Percentiles rank a stretch among this genome's conserved stretches.
Conservation (phyloP, 2,113 vertebrate species). For the Chionodraco myersi region DNA sequence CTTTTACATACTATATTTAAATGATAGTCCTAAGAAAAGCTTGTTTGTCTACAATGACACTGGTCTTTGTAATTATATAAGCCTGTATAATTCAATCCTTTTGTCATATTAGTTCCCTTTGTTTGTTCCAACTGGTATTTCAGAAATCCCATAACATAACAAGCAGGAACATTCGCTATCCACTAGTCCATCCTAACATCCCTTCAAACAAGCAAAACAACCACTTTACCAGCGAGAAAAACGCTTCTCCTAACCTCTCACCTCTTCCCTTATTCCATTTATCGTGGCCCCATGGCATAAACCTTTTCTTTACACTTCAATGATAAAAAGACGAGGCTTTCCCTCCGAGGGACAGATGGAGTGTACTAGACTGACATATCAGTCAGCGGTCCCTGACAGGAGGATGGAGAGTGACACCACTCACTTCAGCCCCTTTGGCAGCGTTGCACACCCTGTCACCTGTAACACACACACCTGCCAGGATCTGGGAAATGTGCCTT, state of each 20-base stretch:
- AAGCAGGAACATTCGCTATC: neutral
- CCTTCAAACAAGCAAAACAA: constrained; percentile 27
- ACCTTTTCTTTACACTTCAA: constrained; percentile 49
- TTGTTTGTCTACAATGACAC: neutral
- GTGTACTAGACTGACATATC: constrained; percentile 42
- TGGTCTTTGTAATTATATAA: neutral
- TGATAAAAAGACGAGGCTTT: constrained; percentile 49
- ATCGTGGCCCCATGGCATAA: constrained; percentile 39
- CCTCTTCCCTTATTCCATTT: constrained; percentile 33
- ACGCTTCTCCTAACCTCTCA: constrained; percentile 6
- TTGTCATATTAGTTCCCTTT: neutral
- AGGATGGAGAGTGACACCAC: constrained; percentile 50
- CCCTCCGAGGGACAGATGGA: constrained; percentile 44
- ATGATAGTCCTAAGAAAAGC: neutral
- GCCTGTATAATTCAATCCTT: constrained; percentile 10
- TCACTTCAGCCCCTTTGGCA: constrained; percentile 47
- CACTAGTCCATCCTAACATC: neutral
- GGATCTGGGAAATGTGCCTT: constrained; percentile 8
- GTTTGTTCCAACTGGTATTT: neutral
- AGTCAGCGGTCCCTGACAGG: constrained; percentile 47
- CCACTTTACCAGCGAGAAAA: constrained; percentile 20
- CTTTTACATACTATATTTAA: neutral
- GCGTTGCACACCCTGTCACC: constrained; percentile 10
- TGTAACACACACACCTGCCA: constrained; percentile 50
- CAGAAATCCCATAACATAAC: constrained; percentile 1